Conservation (phyloP, 2,797 vertebrate genomes). For the Xenopus petersii region DNA sequence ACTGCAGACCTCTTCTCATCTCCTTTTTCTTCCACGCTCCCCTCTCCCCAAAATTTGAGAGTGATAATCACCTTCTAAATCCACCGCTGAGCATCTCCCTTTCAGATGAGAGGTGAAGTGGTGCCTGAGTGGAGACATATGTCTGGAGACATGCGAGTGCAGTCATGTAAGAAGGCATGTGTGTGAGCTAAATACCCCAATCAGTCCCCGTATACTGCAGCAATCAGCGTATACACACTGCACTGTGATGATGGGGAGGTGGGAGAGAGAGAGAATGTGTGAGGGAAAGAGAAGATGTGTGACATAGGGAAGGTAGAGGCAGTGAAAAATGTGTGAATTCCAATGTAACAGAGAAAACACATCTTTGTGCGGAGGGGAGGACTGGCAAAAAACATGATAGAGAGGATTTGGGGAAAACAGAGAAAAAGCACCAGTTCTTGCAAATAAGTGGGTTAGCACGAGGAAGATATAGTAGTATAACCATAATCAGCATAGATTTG, state of each 20-base stretch:
- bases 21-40: neutral
- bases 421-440: neutral
- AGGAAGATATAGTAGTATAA: neutral
- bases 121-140: constrained; percentile 60
- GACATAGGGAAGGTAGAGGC: no score
- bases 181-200: constrained; percentile 39
- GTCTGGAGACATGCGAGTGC: constrained; percentile 67
- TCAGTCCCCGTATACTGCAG: constrained; percentile 51
- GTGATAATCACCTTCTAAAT: constrained; percentile 8
- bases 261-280: constrained; percentile 5
- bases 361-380: neutral
- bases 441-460: neutral
- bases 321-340: neutral
- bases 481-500: neutral
- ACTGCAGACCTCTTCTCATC: constrained; percentile 22
- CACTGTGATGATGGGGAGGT: constrained; percentile 37
- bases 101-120: constrained; percentile 58
- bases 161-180: constrained; percentile 64
- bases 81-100: constrained; percentile 4
- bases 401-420: neutral
- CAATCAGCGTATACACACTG: constrained; percentile 20
- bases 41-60: constrained; percentile 10
- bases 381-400: neutral
- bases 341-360: constrained; percentile 18
- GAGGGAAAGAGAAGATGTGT: neutral